phyloP scores from a whole-genome alignment of 2,888 invertebrate species.

The Leptinotarsa haldemani region DNA sequence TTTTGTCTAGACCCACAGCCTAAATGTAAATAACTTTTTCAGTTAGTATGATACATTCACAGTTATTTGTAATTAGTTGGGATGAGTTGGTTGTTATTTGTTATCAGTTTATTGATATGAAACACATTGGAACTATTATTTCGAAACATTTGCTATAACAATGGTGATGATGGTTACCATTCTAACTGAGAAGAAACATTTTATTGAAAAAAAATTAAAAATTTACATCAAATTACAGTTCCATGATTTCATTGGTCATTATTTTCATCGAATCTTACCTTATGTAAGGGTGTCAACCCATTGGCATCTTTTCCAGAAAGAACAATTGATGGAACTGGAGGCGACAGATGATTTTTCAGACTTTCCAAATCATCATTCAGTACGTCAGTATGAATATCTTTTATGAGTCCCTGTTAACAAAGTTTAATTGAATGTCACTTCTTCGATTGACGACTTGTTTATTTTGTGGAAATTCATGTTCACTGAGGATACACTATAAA shows the following conservation, averaged over 20 bases:
- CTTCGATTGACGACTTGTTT: no score
- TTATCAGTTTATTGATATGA: no score
- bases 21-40: constrained; percentile 55
- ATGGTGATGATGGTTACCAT: no score
- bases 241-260: no score
- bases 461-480: no score
- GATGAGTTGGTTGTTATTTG: neutral
- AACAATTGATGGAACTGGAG: constrained; percentile 53
- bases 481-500: no score
- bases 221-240: no score
- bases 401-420: constrained; percentile 78
- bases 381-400: constrained; percentile 83
- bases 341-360: constrained; percentile 49
- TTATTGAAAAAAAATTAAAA: no score
- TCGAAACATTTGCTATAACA: no score
- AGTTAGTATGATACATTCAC: neutral
- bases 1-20: constrained; percentile 86
- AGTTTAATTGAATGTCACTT: no score
- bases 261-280: constrained; percentile 68
- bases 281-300: constrained; percentile 88
- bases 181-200: no score
- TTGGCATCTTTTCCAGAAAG: constrained; percentile 73
- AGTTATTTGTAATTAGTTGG: neutral
- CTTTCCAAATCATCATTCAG: constrained; percentile 80
- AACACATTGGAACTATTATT: no score